Evolutionary conservation across 30 jellyfish, hydroid and myxozoan genomes (phyloP), one percentile per base, ranked within the genome.

Genomic region (Cassiopea andromeda): DNA sequence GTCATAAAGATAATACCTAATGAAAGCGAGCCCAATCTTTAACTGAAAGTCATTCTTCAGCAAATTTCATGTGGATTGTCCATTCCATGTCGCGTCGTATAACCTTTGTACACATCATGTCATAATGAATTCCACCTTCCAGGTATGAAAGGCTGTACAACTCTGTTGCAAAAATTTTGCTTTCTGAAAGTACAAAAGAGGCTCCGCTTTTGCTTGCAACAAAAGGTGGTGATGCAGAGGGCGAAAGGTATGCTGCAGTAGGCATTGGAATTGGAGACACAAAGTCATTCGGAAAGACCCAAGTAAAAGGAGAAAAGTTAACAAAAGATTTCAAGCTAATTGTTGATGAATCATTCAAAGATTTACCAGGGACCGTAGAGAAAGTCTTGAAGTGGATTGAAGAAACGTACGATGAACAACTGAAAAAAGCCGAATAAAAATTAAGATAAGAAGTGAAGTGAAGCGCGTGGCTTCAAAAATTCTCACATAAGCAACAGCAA

Each of bases 61-160:
- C n/a, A n/a, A n/a, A n/a, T n/a, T n/a, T n/a, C n/a, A n/a, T n/a
- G n/a, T n/a, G n/a, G n/a, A n/a, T n/a, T n/a, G n/a, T n/a, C n/a
- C 5, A 50, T 50, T 2, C 64, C 9, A 50, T 50, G 9, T 2
- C 9, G 9, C 64, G 5, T 50, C 64, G 8, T 1, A 7, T 19
- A 1, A 12, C 17, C n/a, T 6, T 27, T 1, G 2, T 1, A 48
- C 19, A 9, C 27, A 7, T 7, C 3, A 72, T 12, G 8, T 54
- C 6, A 45, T 81, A 15, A 44, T 60, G 47, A 9, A 50, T 50
- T 50, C 9, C 8, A 16, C 9, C 45, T 72, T 73, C 49, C 44
- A 84, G 92, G 92, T 84, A 84, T 45, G 92, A 84, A 73, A 84
- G 82, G 48, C 48, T 84, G 69, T 84, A 84, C 78, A 84, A 84